Evolutionary conservation across 2,888 invertebrate species (phyloP), one percentile per base, ranked within the genome.

Genomic region (Cryptosula pallasiana): DNA sequence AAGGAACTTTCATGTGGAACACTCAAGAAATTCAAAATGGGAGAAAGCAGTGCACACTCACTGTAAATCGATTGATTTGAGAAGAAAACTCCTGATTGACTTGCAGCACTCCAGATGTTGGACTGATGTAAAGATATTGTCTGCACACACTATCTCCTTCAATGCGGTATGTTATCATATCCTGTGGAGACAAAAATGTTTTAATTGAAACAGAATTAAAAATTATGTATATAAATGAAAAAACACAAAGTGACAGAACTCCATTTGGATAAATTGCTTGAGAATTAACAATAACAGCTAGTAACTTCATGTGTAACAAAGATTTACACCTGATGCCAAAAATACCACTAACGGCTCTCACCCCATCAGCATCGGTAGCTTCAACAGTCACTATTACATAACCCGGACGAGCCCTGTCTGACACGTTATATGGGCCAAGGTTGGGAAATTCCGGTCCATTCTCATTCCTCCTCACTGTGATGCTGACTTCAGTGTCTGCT

Each of bases 401-500:
- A 45, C 70, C 55, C 9, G 32, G 63, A 5, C 63, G 25, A 27
- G 27, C 63, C 27, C 16, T 27, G n/a, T 63, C 20, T 13, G 63
- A 63, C 2, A 63, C 32, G 5, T 25, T 63, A n/a, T 13, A 63
- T 9, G 63, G 63, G 29, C 63, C 63, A 13, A 32, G 63, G 32
- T 13, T 25, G 32, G 70, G 55, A 45, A 70, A 70, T 23, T 5
- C 23, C n/a, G 70, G 70, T 27, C 5, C 45, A 54, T 54, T 54
- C 29, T 70, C 70, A 29, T 70, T 70, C 3, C 70, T 55, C 13
- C 71, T 45, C 45, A 77, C 76, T 1, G 58, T 72, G 16, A 77
- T 69, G 9, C 76, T 74, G 32, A 77, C 71, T 54, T 76, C 75
- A 2, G 73, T 71, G 36, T 45, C 55, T 23, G 71, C 69, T 34